Base-by-base conservation (phyloP, 2,797 vertebrate species). In the Bovichtus diacanthus region DNA sequence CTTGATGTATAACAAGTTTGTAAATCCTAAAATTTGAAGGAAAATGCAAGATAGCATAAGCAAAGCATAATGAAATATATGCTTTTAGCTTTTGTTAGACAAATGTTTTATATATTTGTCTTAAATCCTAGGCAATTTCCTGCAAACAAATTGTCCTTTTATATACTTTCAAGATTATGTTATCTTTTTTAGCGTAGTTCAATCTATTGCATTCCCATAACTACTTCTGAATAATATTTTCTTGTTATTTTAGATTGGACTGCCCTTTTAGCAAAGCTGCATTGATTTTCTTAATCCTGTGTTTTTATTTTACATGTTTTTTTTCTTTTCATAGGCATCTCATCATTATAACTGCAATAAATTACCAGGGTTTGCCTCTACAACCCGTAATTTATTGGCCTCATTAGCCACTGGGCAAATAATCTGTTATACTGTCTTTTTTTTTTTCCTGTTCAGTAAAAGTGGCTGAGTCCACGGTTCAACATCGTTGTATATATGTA, bases 311-410 rank as follows among this genome's bases (percentile, higher is more conserved):
- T 62, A 43, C 69, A 81, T 92, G n/a, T 41, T 69, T 67, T 43
- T 92, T 94, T 94, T 83, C 89, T 94, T 96, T 95, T 94, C 93
- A 96, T 94, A 91, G 93, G 94, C 97, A 97, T 96, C 89, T 86
- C 96, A 97, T 98, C 95, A 82, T 93, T 91, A 76, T 89, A 91
- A 92, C 76, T 94, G 94, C 97, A 97, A 99, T 99, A 97, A 98
- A 99, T 98, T 98, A 96, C 96, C 92, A 94, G 95, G 87, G 84
- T 94, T 94, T 96, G 93, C 87, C 82, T 84, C 75, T 56, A 87
- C 95, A 93, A 95, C 95, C 96, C 88, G 95, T 98, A 98, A 98
- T 99, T 99, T 99, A 99, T 99, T 97, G 97, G 93, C 94, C 84
- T 95, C 97, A 97, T 98, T 96, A 95, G 94, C 95, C 96, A 95